Conservation (phyloP, 2,888 invertebrate species). For the Noctua janthina region DNA sequence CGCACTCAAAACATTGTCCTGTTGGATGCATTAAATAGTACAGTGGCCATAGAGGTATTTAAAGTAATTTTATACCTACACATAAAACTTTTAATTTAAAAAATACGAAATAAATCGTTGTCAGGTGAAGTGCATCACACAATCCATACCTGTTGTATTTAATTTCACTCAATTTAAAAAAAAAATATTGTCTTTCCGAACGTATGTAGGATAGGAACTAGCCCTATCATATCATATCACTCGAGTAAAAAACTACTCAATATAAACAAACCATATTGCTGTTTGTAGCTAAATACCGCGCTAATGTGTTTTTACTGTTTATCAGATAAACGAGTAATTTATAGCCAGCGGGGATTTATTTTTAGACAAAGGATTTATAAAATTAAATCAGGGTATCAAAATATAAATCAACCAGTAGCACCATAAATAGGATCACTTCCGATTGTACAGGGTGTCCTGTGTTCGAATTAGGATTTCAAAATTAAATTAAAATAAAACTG, state of each 20-base stretch:
- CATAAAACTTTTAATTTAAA: neutral
- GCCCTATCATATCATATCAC: conserved; percentile 13
- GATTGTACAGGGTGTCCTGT: neutral
- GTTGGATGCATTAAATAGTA: neutral
- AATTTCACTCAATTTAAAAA: neutral
- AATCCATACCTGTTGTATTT: neutral
- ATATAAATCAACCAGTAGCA: conserved; percentile 26
- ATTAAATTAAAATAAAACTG: too few species aligned
- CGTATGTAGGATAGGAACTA: neutral
- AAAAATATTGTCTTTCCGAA: neutral
- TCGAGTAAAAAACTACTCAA: conserved; percentile 15
- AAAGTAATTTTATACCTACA: neutral
- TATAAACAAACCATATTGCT: conserved; percentile 40
- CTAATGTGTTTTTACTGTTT: conserved; percentile 54
- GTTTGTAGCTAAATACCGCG: conserved; percentile 29
- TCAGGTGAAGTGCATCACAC: neutral
- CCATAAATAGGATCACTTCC: conserved; percentile 31
- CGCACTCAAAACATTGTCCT: neutral
- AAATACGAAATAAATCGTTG: neutral
- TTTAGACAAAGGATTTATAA: conserved; percentile 28
- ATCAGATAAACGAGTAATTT: conserved; percentile 50
- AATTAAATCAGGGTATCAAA: conserved; percentile 31
- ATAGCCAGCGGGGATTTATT: conserved; percentile 31
- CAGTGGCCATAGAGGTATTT: neutral
- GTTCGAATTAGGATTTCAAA: too few species aligned